Evolutionary conservation across 2,113 vertebrate genomes (phyloP).

Genomic region (Plecotus auritus): DNA sequence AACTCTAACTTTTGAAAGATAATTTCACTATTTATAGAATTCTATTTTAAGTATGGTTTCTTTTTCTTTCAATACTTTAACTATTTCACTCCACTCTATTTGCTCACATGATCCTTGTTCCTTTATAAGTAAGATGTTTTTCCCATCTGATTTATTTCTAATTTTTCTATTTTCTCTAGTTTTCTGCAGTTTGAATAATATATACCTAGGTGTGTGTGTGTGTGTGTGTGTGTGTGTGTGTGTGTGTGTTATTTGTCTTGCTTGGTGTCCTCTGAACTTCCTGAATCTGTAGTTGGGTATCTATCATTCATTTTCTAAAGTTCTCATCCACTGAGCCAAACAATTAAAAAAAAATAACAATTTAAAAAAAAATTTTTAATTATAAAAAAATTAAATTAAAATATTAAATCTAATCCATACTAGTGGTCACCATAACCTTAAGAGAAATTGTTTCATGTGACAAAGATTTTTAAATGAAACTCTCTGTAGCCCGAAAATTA

Average conservation of each 20-base stretch:
- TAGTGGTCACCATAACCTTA: too few species aligned
- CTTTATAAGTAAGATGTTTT: background rate
- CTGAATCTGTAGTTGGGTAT: background rate
- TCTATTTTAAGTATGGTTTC: background rate
- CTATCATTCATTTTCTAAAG: background rate
- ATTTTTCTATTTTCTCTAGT: background rate
- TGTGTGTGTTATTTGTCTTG: background rate
- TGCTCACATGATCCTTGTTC: background rate
- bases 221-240: background rate
- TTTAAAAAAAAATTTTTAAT: too few species aligned
- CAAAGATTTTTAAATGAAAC: too few species aligned
- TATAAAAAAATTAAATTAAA: too few species aligned
- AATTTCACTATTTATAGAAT: background rate
- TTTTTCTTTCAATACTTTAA: background rate
- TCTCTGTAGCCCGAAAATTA: too few species aligned
- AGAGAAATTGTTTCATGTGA: too few species aligned
- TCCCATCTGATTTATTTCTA: background rate
- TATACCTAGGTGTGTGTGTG: background rate
- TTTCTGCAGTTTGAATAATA: background rate
- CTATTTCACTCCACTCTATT: background rate
- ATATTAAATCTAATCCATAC: too few species aligned
- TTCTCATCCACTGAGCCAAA: too few species aligned
- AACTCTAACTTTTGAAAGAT: background rate
- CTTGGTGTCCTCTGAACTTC: background rate
- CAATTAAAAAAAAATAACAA: too few species aligned